A percentile compares a stretch with the other conserved stretches of the same genome.
Conservation (phyloP, 1,140 invertebrate species). For the Dolichoris vasculosae region DNA sequence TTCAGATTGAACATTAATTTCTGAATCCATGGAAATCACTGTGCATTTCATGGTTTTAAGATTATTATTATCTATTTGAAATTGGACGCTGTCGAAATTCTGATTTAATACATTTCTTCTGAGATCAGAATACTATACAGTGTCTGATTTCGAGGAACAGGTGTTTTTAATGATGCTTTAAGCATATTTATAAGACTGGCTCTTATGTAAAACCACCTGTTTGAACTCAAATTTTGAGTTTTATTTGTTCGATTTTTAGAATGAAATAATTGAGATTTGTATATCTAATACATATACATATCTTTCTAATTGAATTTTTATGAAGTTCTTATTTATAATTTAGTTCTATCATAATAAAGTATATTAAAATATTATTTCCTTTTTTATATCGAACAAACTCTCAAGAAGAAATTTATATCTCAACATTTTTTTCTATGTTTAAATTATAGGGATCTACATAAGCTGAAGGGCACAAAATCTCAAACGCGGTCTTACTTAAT, state of each 20-base stretch:
- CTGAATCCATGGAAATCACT: slow-evolving; percentile 19
- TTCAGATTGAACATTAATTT: slow-evolving; percentile 39
- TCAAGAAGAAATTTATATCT: slow-evolving; percentile 11
- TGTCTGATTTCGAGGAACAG: slow-evolving; percentile 44
- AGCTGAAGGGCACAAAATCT: slow-evolving; percentile 18
- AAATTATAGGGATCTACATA: slow-evolving; percentile 22
- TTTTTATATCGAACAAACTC: slow-evolving; percentile 41
- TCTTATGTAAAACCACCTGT: slow-evolving; percentile 29
- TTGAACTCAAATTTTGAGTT: slow-evolving; percentile 20
- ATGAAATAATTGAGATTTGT: slow-evolving; percentile 15
- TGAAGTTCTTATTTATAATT: background rate
- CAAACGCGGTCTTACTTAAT: background rate
- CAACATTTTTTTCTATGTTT: slow-evolving; percentile 27
- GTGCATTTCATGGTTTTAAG: slow-evolving; percentile 24
- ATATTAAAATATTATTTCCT: background rate
- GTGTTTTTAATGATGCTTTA: slow-evolving; percentile 9
- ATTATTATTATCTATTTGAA: slow-evolving; percentile 41
- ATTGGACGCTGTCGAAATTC: slow-evolving; percentile 38
- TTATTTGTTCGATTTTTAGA: slow-evolving; percentile 34
- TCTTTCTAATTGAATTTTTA: background rate
- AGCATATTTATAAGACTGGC: slow-evolving; percentile 5
- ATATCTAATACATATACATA: background rate
- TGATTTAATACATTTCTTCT: slow-evolving; percentile 24
- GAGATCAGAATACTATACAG: slow-evolving; percentile 30
- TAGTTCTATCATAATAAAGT: background rate